A percentile compares a stretch with the other conserved stretches of the same genome.
Evolutionary conservation across 1,140 invertebrate genomes (phyloP).

Genomic region (Drosophila triauraria): DNA sequence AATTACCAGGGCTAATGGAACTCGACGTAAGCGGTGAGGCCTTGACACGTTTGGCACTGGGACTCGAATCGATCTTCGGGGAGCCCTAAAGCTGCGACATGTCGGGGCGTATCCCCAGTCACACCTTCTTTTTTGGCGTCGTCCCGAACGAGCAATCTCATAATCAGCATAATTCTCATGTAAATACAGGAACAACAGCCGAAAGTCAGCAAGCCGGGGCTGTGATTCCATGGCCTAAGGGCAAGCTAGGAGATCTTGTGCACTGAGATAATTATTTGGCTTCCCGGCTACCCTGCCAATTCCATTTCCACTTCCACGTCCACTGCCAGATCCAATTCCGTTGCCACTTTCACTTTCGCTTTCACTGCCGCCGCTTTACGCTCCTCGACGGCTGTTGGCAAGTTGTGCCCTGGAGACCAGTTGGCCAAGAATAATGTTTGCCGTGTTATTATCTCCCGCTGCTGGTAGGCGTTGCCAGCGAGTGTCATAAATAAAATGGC

Average conservation of each 20-base stretch:
- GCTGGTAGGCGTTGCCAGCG: slow-evolving; percentile 73
- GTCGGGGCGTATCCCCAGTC: slow-evolving; percentile 40
- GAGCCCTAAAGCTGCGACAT: slow-evolving; percentile 47
- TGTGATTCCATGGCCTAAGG: slow-evolving; percentile 56
- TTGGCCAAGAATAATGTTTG: slow-evolving; percentile 69
- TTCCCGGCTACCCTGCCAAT: slow-evolving; percentile 32
- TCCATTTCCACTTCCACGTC: slow-evolving; percentile 32
- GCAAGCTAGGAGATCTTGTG: slow-evolving; percentile 64
- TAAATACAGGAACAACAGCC: slow-evolving; percentile 49
- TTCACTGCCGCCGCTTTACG: slow-evolving; percentile 69
- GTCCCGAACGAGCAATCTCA: slow-evolving; percentile 61
- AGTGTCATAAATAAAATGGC: slow-evolving; percentile 83
- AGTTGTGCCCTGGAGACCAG: slow-evolving; percentile 80
- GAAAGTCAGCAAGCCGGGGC: slow-evolving; percentile 21
- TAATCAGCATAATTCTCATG: slow-evolving; percentile 81
- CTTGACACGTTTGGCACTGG: slow-evolving; percentile 48
- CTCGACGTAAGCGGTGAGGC: slow-evolving; percentile 4
- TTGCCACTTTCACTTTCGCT: slow-evolving; percentile 32
- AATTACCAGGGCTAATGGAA: slow-evolving; percentile 50
- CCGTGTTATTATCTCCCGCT: slow-evolving; percentile 72
- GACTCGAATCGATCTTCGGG: slow-evolving; percentile 49
- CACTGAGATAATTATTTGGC: slow-evolving; percentile 78
- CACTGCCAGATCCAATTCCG: slow-evolving; percentile 28
- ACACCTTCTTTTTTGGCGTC: slow-evolving; percentile 29
- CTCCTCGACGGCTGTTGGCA: slow-evolving; percentile 70